These are phyloP conservation scores for Setophaga coronata DNA, from an alignment of 2,113 vertebrate genomes.

Conservation along the genomic window DNA sequence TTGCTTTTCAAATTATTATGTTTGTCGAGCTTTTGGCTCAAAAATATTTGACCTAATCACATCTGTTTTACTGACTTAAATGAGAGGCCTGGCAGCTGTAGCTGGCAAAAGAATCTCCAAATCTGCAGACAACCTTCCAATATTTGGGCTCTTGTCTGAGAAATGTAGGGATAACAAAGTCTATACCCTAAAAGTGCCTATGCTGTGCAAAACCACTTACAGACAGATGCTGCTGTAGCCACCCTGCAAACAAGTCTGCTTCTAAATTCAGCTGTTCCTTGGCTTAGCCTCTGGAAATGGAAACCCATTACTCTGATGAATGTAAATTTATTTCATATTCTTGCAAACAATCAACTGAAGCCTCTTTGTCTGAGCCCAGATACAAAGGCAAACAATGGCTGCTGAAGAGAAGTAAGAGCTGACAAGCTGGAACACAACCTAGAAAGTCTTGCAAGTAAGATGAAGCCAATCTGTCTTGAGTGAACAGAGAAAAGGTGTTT, in stretches of 20 bases:
- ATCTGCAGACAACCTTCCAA: not conserved
- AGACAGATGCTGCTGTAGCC: not conserved
- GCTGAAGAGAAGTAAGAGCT: not conserved
- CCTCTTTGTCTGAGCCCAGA: not conserved
- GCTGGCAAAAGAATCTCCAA: slow-evolving; percentile 12
- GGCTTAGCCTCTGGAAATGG: not conserved
- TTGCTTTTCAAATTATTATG: not conserved
- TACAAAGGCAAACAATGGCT: not conserved
- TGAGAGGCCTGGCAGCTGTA: slow-evolving; percentile 9
- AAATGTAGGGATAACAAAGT: not conserved
- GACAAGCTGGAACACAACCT: not conserved
- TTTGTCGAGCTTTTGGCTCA: slow-evolving; percentile 36
- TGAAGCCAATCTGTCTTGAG: not conserved
- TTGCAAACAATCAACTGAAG: slow-evolving; percentile 14
- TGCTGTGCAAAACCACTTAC: not conserved
- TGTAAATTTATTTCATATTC: slow-evolving; percentile 18
- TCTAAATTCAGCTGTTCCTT: slow-evolving; percentile 25
- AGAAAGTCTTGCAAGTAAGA: not conserved
- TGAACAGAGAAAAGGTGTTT: not conserved
- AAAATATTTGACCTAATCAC: slow-evolving; percentile 54
- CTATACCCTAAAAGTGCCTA: not conserved
- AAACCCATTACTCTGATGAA: not conserved
- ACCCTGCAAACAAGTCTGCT: not conserved
- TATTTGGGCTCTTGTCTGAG: slow-evolving; percentile 47
- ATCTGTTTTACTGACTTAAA: slow-evolving; percentile 43